Conservation (phyloP, 2,888 invertebrate species). For the Archaeoteleia sp. region DNA sequence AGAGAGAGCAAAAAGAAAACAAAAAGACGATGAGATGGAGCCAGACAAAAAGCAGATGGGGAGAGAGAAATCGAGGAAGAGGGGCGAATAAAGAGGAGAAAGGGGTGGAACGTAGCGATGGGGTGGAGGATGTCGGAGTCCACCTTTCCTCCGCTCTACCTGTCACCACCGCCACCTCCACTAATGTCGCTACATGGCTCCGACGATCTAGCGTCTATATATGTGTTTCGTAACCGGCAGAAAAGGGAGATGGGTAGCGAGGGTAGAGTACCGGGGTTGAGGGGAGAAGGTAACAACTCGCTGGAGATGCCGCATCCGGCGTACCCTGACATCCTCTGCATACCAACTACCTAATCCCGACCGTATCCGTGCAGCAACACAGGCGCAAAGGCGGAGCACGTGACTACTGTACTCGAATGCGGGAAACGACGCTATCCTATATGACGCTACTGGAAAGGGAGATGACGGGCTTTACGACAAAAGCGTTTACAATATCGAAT, state of each 20-base stretch:
- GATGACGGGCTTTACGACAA: conserved; percentile 59
- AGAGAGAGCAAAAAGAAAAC: conserved; percentile 29
- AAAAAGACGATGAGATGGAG: conserved; percentile 31
- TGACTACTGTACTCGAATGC: conserved; percentile 60
- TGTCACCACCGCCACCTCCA: conserved; percentile 44
- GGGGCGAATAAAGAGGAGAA: conserved; percentile 29
- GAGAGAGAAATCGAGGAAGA: conserved; percentile 20
- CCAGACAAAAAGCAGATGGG: conserved; percentile 17
- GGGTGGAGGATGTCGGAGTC: conserved; percentile 40
- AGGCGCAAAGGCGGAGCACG: conserved; percentile 55
- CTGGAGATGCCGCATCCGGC: conserved; percentile 72
- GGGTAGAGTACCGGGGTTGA: conserved; percentile 14
- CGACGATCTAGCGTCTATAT: conserved; percentile 3
- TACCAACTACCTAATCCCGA: conserved; percentile 70
- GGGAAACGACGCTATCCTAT: conserved; percentile 56
- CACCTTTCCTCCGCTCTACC: conserved; percentile 45
- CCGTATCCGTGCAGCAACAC: conserved; percentile 60
- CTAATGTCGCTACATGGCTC: conserved; percentile 30
- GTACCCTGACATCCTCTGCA: conserved; percentile 66
- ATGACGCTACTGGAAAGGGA: conserved; percentile 31
- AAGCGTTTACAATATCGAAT: conserved; percentile 65
- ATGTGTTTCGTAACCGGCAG: conserved; percentile 41
- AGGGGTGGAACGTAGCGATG: conserved; percentile 42
- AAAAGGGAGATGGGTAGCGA: conserved; percentile 31
- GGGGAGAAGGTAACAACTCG: conserved; percentile 62